These are phyloP conservation scores for Steatocranus sp. DNA, from an alignment of 2,797 vertebrate species.

Conservation along the genomic window DNA sequence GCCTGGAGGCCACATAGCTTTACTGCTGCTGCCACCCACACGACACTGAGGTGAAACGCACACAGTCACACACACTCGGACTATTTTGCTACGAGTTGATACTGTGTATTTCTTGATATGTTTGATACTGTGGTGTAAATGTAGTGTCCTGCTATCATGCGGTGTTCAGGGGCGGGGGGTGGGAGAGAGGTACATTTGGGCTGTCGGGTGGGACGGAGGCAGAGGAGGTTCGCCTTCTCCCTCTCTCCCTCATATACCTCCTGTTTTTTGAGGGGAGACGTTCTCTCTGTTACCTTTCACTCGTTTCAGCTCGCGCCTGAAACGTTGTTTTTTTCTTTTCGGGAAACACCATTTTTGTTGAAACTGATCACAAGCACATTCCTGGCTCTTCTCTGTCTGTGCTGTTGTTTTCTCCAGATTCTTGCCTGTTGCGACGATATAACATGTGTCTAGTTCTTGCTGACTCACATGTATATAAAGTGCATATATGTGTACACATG, in stretches of 20 bases:
- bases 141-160: conserved; percentile 63
- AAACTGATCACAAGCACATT: conserved; percentile 77
- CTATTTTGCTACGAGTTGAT: conserved; percentile 71
- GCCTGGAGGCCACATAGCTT: conserved; percentile 4
- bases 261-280: not conserved
- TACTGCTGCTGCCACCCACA: conserved; percentile 4
- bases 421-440: conserved; percentile 65
- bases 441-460: conserved; percentile 63
- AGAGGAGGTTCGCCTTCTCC: not conserved
- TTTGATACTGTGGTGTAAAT: conserved; percentile 78
- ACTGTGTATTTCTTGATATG: conserved; percentile 71
- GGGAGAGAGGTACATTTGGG: conserved; percentile 13
- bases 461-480: conserved; percentile 77
- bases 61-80: conserved; percentile 32
- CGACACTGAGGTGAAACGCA: conserved; percentile 9
- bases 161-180: not conserved
- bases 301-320: conserved; percentile 45
- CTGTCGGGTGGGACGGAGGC: not conserved
- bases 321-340: not conserved
- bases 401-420: conserved; percentile 55
- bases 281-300: conserved; percentile 26
- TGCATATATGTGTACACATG: conserved; percentile 78
- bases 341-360: conserved; percentile 37
- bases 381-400: conserved; percentile 62
- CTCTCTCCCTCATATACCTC: conserved; percentile 17